Evolutionary conservation across 1,140 invertebrate genomes (phyloP), one percentile per base, ranked within the genome.

Genomic region (Phenacoccus solenopsis): DNA sequence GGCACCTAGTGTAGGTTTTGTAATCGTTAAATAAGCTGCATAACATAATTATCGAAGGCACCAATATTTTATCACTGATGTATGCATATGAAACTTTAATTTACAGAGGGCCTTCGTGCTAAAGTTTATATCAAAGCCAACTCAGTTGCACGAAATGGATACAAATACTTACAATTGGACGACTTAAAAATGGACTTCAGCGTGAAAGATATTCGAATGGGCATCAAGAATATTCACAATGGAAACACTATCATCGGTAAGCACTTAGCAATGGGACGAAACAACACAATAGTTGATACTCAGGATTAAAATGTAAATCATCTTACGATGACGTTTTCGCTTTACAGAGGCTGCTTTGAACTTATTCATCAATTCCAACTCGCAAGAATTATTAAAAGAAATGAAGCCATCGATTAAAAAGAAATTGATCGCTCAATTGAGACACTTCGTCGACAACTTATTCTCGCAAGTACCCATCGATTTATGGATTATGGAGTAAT

Each of bases 311-410:
- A n/a, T n/a, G n/a, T n/a, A n/a, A n/a, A n/a, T n/a, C n/a, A n/a
- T n/a, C n/a, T n/a, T n/a, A n/a, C n/a, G n/a, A n/a, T n/a, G n/a
- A n/a, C 3, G 20, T 49, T 49, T 32, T n/a, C 16, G 12, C 25
- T 27, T 20, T 56, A 71, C 79, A 92, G 90, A 90, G 76, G 88
- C 89, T 27, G 90, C 89, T 30, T 76, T 92, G 56, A 92, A 92
- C 79, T 78, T 90, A n/a, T 91, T 92, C 78, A 92, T 92, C 76
- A 92, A 91, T 76, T 88, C 87, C 0, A 90, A 91, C 76, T 84
- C 88, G 0, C 89, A 91, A 75, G 90, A 91, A 72, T 78, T 91
- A 9, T 76, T 91, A 10, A 89, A 88, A 75, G 89, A 91, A 81
- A 92, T 92, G 90, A 92, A 92, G 77, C 90, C 90, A 0, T 87